phyloP scores from a whole-genome alignment of 1,140 invertebrate species.

The Acromyrmex echinatior region DNA sequence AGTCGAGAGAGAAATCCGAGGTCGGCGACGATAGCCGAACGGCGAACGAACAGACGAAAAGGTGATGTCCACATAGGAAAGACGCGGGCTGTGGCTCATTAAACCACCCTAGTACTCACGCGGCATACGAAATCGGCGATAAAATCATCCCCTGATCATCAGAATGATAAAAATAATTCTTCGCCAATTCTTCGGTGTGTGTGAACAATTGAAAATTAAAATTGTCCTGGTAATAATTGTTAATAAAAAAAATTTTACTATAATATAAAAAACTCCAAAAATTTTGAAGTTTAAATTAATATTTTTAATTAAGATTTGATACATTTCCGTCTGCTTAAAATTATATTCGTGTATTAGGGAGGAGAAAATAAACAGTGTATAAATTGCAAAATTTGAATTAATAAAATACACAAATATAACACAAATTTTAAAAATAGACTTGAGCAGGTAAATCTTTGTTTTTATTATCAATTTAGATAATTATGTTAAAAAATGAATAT shows the following conservation, averaged over 20 bases:
- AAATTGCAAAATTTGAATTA: slow-evolving; percentile 1
- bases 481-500: background rate
- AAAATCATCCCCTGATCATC: slow-evolving; percentile 84
- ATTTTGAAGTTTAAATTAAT: background rate
- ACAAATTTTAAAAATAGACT: background rate
- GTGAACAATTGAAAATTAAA: slow-evolving; percentile 67
- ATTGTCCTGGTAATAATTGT: background rate
- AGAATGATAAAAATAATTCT: slow-evolving; percentile 74
- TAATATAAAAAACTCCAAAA: background rate
- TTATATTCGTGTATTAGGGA: background rate
- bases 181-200: background rate
- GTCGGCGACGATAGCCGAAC: slow-evolving; percentile 57
- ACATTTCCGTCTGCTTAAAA: background rate
- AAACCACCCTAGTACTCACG: slow-evolving; percentile 80
- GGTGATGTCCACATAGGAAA: slow-evolving; percentile 41
- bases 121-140: slow-evolving; percentile 82
- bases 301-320: background rate
- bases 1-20: slow-evolving; percentile 71
- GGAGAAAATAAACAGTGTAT: background rate
- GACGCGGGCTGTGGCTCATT: slow-evolving; percentile 79
- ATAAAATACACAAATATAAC: background rate
- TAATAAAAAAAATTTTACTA: background rate
- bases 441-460: too few relatives aligned
- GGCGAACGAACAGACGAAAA: slow-evolving; percentile 54
- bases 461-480: background rate